Percentiles rank a stretch among this genome's conserved stretches.
Conservation (phyloP, 2,888 invertebrate genomes). For the Limnephilus lunatus region DNA sequence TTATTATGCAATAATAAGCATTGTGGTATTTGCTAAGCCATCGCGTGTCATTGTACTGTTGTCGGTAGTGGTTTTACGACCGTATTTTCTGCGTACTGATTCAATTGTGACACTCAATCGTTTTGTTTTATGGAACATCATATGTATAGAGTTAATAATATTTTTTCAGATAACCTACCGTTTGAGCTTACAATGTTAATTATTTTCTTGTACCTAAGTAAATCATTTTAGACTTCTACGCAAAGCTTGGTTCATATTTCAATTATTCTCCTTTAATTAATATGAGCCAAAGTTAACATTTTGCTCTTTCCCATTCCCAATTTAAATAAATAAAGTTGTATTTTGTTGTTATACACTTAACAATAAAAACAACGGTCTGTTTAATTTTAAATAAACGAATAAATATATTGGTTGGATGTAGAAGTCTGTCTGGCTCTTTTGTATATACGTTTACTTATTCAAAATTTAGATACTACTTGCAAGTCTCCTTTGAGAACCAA, state of each 20-base stretch:
- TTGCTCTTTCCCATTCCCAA: background rate
- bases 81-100: background rate
- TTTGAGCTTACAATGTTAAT: background rate
- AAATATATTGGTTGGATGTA: background rate
- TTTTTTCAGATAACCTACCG: background rate
- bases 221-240: background rate
- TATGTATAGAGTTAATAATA: background rate
- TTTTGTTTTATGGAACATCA: background rate
- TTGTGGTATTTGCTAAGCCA: conserved; percentile 7
- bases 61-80: background rate
- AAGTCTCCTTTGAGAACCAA: background rate
- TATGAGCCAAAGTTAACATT: background rate
- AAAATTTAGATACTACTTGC: too few relatives aligned
- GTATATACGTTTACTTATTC: too few relatives aligned
- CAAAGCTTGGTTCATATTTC: background rate
- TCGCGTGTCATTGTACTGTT: conserved; percentile 3
- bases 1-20: conserved; percentile 19
- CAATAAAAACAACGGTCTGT: background rate
- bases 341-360: too few relatives aligned
- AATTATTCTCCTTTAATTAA: background rate
- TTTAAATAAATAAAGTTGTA: background rate
- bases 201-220: background rate
- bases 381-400: background rate
- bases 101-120: background rate
- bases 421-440: background rate